Evolutionary conservation across 2,113 vertebrate genomes (phyloP), one percentile per base, ranked within the genome.

Genomic region (Thunnus thynnus): DNA sequence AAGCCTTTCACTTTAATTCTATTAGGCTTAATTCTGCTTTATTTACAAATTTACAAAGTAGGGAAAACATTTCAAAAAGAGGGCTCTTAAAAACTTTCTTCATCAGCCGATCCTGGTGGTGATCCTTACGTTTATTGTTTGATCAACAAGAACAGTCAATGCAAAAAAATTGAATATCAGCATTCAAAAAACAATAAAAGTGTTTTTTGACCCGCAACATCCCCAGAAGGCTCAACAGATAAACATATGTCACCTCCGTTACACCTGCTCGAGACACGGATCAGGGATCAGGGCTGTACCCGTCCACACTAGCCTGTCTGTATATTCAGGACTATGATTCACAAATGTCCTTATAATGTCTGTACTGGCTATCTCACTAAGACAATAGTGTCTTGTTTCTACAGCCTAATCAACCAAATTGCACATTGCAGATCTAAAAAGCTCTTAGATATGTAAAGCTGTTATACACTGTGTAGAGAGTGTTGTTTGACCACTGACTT

Each of bases 181-280:
- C 30, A 32, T 32, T 32, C 3, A 5, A 32, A 32, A 32, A 5
- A 32, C 5, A 3, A 32, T 32, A 32, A 32, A 32, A 36, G 32
- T 36, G 32, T 5, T 36, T 36, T 5, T 36, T 36, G 5, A 80
- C 82, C 75, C 75, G 78, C 5, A 14, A 72, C 67, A 72, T 51
- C 82, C 68, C 2, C 50, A 80, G 84, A 75, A 71, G 61, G 76
- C 78, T 86, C 66, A 63, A 62, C 70, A 20, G 66, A 3, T 76
- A 58, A 85, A 41, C 3, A 14, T 68, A 65, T 51, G 10, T 13
- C 66, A 11, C 74, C 80, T 72, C 54, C 13, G 4, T 83, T 84
- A 67, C 58, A 91, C 83, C 81, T 85, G 61, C 69, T 86, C 65
- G 36, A 44, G 36, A 69, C 64, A 54, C 46, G 27, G 27, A 30